Evolutionary conservation across 2,888 invertebrate species (phyloP).

Genomic region (Drosophila emarginata): DNA sequence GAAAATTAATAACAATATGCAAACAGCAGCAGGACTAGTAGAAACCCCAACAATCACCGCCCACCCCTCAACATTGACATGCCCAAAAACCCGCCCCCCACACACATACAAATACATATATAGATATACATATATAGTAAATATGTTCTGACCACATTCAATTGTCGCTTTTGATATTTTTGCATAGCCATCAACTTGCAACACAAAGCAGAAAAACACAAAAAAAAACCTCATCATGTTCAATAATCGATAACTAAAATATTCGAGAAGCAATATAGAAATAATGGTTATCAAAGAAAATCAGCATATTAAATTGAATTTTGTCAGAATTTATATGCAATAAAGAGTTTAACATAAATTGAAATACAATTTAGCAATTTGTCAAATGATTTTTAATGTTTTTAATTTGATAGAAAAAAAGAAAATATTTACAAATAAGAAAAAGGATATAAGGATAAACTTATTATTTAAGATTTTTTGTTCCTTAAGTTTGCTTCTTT

Average conservation of each 20-base stretch:
- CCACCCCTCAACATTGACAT: constrained; percentile 7
- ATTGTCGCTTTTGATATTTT: constrained; percentile 50
- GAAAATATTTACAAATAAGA: too few species aligned
- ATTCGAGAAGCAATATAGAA: constrained; percentile 1
- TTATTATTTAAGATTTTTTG: too few species aligned
- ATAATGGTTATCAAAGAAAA: not conserved
- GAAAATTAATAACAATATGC: constrained; percentile 77
- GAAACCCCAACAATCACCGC: constrained; percentile 20
- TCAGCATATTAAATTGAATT: not conserved
- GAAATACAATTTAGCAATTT: not conserved
- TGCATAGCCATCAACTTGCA: constrained; percentile 32
- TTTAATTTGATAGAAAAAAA: not conserved
- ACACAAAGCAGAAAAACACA: constrained; percentile 42
- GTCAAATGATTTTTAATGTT: not conserved
- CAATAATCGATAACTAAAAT: constrained; percentile 40
- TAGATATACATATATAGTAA: constrained; percentile 6
- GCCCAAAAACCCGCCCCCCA: constrained; percentile 13
- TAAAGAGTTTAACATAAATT: not conserved
- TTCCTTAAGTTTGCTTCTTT: too few species aligned
- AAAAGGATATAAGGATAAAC: too few species aligned
- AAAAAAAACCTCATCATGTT: constrained; percentile 43
- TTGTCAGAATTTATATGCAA: not conserved
- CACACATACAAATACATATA: constrained; percentile 14
- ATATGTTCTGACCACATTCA: constrained; percentile 47
- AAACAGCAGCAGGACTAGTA: constrained; percentile 51